Conservation (phyloP, 2,888 invertebrate genomes). For the Acanthacorydalis orientalis region DNA sequence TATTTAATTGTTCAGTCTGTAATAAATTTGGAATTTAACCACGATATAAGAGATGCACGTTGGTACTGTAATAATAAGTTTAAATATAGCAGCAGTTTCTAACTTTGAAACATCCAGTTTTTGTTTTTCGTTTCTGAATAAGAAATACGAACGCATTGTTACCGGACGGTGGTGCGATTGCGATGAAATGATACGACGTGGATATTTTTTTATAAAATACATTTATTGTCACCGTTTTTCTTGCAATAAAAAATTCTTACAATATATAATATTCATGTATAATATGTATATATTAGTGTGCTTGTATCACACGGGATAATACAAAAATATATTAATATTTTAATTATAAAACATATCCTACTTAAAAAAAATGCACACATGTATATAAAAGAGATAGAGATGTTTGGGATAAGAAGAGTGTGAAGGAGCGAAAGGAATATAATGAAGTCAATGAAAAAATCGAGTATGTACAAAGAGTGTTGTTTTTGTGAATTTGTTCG, state of each 20-base stretch:
- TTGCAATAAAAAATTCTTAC: constrained; percentile 4
- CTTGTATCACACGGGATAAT: constrained; percentile 5
- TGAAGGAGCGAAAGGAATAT: neutral
- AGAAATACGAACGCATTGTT: too few relatives aligned
- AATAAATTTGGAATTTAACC: too few relatives aligned
- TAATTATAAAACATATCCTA: constrained; percentile 3
- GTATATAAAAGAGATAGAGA: neutral
- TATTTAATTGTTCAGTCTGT: too few relatives aligned
- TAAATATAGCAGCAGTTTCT: too few relatives aligned
- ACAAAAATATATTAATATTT: constrained; percentile 6
- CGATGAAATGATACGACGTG: too few relatives aligned
- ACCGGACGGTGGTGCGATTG: too few relatives aligned
- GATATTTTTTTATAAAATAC: constrained; percentile 4
- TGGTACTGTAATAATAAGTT: too few relatives aligned
- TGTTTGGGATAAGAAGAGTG: neutral
- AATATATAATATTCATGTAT: neutral
- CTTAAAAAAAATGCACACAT: neutral
- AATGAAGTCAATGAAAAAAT: too few relatives aligned
- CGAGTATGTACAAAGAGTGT: neutral
- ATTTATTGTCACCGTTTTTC: constrained; percentile 8
- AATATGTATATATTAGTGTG: neutral
- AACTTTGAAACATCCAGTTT: too few relatives aligned
- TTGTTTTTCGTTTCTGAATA: too few relatives aligned
- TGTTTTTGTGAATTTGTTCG: neutral
- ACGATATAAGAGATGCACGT: too few relatives aligned